A percentile compares a stretch with the other conserved stretches of the same genome.
phyloP scores from a whole-genome alignment of 1,140 invertebrate species.

The Centruroides sculpturatus region DNA sequence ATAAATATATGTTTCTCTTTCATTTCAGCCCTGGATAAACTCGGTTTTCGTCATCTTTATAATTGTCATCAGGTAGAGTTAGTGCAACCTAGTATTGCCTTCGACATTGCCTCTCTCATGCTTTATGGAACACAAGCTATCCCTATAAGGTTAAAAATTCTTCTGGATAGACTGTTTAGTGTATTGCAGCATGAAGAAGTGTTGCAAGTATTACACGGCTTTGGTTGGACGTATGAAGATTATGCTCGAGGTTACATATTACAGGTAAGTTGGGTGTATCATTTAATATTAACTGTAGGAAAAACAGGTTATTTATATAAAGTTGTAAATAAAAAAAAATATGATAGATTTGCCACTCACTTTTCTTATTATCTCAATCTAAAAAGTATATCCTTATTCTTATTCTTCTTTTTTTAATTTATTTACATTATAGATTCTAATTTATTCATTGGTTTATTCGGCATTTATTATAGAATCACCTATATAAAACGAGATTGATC shows the following conservation, averaged over 20 bases:
- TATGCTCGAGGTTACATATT: slow-evolving; percentile 71
- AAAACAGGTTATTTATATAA: too few relatives aligned
- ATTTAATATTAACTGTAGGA: too few relatives aligned
- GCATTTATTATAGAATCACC: too few relatives aligned
- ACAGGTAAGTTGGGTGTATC: slow-evolving; percentile 42
- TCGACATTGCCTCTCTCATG: slow-evolving; percentile 70
- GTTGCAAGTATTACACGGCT: slow-evolving; percentile 59
- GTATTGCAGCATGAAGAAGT: slow-evolving; percentile 63
- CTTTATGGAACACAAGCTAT: slow-evolving; percentile 70
- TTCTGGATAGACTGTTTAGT: slow-evolving; percentile 63
- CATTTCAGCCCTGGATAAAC: slow-evolving; percentile 11
- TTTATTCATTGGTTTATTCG: too few relatives aligned
- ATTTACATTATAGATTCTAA: too few relatives aligned
- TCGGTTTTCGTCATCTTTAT: slow-evolving; percentile 10
- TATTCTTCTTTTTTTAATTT: too few relatives aligned
- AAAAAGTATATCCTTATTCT: too few relatives aligned
- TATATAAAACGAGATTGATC: too few relatives aligned
- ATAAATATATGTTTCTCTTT: neutral
- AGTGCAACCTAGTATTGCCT: slow-evolving; percentile 33
- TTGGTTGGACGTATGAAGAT: slow-evolving; percentile 73
- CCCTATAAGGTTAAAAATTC: slow-evolving; percentile 65
- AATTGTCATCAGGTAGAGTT: slow-evolving; percentile 13
- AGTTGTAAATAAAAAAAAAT: too few relatives aligned
- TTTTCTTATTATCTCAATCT: too few relatives aligned
- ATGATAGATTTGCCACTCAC: too few relatives aligned